These are phyloP conservation scores for Istiophorus platypterus DNA, from an alignment of 2,113 vertebrate species.

Conservation along the genomic window DNA sequence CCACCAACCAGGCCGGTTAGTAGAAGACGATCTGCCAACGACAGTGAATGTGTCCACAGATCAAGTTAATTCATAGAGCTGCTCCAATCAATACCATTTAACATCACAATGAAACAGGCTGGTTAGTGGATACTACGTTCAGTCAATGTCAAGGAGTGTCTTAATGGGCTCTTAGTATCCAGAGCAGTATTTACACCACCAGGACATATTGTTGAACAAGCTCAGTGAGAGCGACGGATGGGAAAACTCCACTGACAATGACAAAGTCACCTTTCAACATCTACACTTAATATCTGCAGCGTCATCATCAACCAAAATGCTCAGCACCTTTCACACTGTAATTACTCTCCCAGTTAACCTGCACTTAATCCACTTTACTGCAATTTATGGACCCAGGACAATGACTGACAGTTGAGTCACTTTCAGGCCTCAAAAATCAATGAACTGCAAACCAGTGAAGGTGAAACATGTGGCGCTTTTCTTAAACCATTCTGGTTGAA, in stretches of 20 bases:
- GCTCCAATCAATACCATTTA: slow-evolving; percentile 77
- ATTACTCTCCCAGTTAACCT: slow-evolving; percentile 70
- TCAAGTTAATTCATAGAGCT: slow-evolving; percentile 60
- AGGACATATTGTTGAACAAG: slow-evolving; percentile 36
- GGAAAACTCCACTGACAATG: slow-evolving; percentile 61
- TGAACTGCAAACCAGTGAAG: slow-evolving; percentile 59
- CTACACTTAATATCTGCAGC: slow-evolving; percentile 62
- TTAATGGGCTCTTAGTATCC: slow-evolving; percentile 59
- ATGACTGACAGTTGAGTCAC: slow-evolving; percentile 67
- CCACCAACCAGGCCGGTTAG: slow-evolving; percentile 98
- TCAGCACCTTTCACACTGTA: slow-evolving; percentile 61
- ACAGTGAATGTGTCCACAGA: slow-evolving; percentile 26
- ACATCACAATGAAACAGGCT: slow-evolving; percentile 43
- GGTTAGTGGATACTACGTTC: slow-evolving; percentile 47
- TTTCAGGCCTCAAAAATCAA: slow-evolving; percentile 74
- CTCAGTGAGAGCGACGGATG: slow-evolving; percentile 50
- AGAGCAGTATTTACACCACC: slow-evolving; percentile 30
- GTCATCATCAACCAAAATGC: slow-evolving; percentile 67
- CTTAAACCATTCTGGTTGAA: slow-evolving; percentile 39
- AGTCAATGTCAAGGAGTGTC: slow-evolving; percentile 63
- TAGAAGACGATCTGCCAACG: slow-evolving; percentile 51
- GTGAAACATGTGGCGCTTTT: slow-evolving; percentile 59
- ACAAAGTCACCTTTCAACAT: slow-evolving; percentile 75
- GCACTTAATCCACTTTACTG: slow-evolving; percentile 70
- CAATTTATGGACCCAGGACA: slow-evolving; percentile 72